Evolutionary conservation across 1,140 invertebrate genomes (phyloP).

Genomic region (Rhyzopertha dominica): DNA sequence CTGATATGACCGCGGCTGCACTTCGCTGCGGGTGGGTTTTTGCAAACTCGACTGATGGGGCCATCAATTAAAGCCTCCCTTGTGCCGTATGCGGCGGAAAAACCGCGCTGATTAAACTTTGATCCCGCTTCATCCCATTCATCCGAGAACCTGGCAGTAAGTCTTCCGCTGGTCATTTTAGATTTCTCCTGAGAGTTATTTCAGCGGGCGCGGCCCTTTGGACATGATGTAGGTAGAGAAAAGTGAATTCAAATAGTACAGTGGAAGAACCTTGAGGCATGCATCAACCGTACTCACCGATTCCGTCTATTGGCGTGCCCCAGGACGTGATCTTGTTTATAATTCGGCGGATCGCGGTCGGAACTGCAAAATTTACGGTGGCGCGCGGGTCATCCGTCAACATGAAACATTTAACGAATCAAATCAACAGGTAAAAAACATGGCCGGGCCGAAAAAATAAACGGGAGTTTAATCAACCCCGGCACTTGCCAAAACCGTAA

Average conservation of each 20-base stretch:
- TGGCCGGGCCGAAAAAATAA: too few species aligned
- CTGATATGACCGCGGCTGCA: too few species aligned
- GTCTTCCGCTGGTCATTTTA: conserved; percentile 32
- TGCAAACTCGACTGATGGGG: too few species aligned
- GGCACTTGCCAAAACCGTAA: conserved; percentile 15
- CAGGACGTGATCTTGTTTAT: too few species aligned
- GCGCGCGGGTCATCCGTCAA: too few species aligned
- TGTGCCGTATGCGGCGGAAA: too few species aligned
- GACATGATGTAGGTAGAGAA: conserved; percentile 30
- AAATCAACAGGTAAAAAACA: too few species aligned
- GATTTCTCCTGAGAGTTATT: conserved; percentile 31
- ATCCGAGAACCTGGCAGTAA: conserved; percentile 17
- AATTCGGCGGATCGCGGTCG: too few species aligned
- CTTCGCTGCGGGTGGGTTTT: too few species aligned
- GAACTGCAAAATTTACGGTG: too few species aligned
- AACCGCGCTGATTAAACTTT: conserved; percentile 21
- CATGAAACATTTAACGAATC: too few species aligned
- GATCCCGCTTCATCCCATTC: conserved; percentile 14
- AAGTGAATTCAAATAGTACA: conserved; percentile 32
- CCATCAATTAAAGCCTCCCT: too few species aligned
- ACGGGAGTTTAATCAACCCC: conserved; percentile 21
- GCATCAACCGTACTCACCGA: conserved; percentile 6
- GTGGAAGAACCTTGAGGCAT: not conserved
- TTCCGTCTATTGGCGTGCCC: conserved; percentile 17
- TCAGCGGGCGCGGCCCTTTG: conserved; percentile 18